These are phyloP conservation scores for Melanchra persicariae DNA, from an alignment of 2,888 invertebrate species.

Conservation along the genomic window DNA sequence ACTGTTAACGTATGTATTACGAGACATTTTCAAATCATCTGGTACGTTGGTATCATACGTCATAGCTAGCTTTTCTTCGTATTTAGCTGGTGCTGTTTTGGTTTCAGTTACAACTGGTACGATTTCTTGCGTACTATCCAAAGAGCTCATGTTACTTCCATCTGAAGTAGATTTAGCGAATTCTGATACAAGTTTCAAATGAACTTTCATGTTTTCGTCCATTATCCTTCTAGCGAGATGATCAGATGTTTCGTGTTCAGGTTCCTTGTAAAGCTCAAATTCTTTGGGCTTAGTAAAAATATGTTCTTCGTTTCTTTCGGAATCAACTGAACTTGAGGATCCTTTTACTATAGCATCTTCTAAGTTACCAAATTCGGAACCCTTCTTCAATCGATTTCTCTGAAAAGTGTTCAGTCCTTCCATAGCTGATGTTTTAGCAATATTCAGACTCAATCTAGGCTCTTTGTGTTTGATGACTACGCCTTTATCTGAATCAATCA, in stretches of 20 bases:
- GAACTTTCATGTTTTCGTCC: slow-evolving; percentile 88
- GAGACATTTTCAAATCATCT: slow-evolving; percentile 92
- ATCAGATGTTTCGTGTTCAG: slow-evolving; percentile 85
- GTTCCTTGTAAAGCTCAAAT: slow-evolving; percentile 77
- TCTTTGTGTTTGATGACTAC: slow-evolving; percentile 88
- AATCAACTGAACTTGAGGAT: slow-evolving; percentile 86
- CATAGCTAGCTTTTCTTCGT: slow-evolving; percentile 86
- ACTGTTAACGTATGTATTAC: slow-evolving; percentile 91
- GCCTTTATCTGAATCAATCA: slow-evolving; percentile 83
- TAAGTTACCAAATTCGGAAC: slow-evolving; percentile 94
- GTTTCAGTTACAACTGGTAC: slow-evolving; percentile 70
- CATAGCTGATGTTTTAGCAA: slow-evolving; percentile 89
- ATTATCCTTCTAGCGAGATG: slow-evolving; percentile 87
- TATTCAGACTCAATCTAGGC: slow-evolving; percentile 89
- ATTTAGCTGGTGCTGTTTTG: slow-evolving; percentile 78
- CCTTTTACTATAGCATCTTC: slow-evolving; percentile 94
- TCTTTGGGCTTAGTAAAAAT: slow-evolving; percentile 75
- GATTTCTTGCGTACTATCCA: slow-evolving; percentile 82
- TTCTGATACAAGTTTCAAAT: slow-evolving; percentile 87
- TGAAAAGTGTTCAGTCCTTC: slow-evolving; percentile 93
- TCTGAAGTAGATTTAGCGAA: slow-evolving; percentile 89
- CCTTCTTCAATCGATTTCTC: slow-evolving; percentile 93
- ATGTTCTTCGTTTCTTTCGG: slow-evolving; percentile 81
- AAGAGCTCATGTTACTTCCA: slow-evolving; percentile 85
- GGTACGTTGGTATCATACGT: slow-evolving; percentile 91